Evolutionary conservation across 2,888 invertebrate species (phyloP).

Genomic region (Herminia tarsipennalis): DNA sequence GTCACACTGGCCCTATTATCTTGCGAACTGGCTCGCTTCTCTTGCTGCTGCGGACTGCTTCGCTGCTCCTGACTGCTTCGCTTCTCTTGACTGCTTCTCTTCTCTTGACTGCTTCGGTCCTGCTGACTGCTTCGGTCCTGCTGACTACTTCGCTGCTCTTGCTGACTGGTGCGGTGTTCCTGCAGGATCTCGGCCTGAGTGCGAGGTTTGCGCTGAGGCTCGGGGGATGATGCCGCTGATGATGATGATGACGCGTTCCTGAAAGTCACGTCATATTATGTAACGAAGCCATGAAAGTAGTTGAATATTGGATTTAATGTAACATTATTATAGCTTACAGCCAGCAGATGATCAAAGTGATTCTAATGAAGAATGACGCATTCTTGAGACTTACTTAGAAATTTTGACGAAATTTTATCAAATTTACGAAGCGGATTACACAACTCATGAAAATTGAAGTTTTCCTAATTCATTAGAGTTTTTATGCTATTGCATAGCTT

Average conservation of each 20-base stretch:
- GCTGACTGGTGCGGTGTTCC: constrained; percentile 62
- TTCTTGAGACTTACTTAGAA: no score
- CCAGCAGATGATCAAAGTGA: no score
- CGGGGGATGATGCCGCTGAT: constrained; percentile 68
- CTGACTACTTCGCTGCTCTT: constrained; percentile 29
- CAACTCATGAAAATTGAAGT: no score
- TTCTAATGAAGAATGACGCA: no score
- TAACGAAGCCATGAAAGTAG: no score
- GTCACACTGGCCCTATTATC: constrained; percentile 14
- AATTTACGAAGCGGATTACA: no score
- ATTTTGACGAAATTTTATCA: no score
- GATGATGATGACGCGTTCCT: constrained; percentile 80
- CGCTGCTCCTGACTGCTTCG: neutral
- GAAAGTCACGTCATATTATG: no score
- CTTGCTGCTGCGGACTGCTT: neutral
- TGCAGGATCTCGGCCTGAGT: constrained; percentile 79
- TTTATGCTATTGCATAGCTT: no score
- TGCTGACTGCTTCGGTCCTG: constrained; percentile 59
- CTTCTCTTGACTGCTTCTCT: neutral
- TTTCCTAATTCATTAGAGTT: no score
- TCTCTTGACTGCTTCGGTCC: constrained; percentile 1
- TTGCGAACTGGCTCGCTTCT: constrained; percentile 51
- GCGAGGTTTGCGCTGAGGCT: constrained; percentile 62
- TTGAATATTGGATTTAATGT: no score
- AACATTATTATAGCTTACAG: no score